These are phyloP conservation scores for Megamerina dolium DNA, from an alignment of 2,888 invertebrate species.

Conservation along the genomic window DNA sequence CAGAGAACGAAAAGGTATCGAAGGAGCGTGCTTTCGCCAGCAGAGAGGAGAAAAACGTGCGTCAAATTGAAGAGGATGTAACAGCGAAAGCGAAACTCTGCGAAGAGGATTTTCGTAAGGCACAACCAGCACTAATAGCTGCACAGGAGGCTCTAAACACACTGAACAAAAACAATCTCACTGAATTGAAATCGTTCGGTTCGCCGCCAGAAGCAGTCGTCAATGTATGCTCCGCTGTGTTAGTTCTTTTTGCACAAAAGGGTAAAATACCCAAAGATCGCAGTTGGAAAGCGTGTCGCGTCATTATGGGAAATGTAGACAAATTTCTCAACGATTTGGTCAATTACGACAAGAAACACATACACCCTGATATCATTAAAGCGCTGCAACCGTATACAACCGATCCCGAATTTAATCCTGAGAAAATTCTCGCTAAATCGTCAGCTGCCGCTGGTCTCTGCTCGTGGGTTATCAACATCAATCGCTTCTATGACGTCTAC, in stretches of 20 bases:
- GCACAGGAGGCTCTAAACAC: slow-evolving; percentile 89
- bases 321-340: slow-evolving; percentile 75
- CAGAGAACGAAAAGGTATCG: slow-evolving; percentile 86
- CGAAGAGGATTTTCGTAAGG: slow-evolving; percentile 81
- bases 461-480: slow-evolving; percentile 90
- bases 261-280: slow-evolving; percentile 87
- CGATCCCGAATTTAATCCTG: slow-evolving; percentile 75
- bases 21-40: slow-evolving; percentile 75
- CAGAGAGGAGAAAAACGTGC: slow-evolving; percentile 86
- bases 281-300: slow-evolving; percentile 87
- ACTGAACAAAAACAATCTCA: slow-evolving; percentile 86
- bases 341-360: slow-evolving; percentile 90
- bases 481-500: slow-evolving; percentile 83
- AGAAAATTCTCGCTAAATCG: slow-evolving; percentile 78
- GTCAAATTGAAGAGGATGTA: slow-evolving; percentile 82
- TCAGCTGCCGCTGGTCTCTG: slow-evolving; percentile 88
- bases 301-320: slow-evolving; percentile 86
- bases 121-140: slow-evolving; percentile 83
- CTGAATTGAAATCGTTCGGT: slow-evolving; percentile 90
- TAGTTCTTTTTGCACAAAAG: slow-evolving; percentile 72
- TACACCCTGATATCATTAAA: slow-evolving; percentile 80
- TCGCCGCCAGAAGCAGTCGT: slow-evolving; percentile 85
- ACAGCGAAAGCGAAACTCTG: slow-evolving; percentile 78
- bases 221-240: slow-evolving; percentile 79
- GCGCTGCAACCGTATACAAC: slow-evolving; percentile 57